Evolutionary conservation across 2,797 vertebrate species (phyloP), one percentile per base, ranked within the genome.

Genomic region (Rhincodon typus): DNA sequence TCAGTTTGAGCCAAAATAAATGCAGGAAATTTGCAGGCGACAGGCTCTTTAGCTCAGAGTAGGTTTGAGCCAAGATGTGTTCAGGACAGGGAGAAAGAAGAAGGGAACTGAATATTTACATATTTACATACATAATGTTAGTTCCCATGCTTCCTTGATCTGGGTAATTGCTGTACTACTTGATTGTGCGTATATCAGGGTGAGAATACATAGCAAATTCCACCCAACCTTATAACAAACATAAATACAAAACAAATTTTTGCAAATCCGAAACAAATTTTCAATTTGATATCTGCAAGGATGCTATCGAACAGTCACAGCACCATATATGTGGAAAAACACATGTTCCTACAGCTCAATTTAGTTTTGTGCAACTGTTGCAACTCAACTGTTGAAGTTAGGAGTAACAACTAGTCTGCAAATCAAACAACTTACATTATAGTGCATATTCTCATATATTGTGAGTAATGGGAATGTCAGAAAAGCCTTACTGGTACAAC

Each of bases 401-500:
- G 38, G 38, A 38, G 42, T 84, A 21, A 84, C 17, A 84, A 38
- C 77, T 38, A 84, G 82, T 84, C 42, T 46, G 38, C 19, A 46
- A 84, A 84, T 84, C 27, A 27, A 88, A 53, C 4, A 27, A 88
- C 86, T 88, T 50, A 23, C 25, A 87, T 53, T 27, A 87, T 87
- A 82, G 15, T 42, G 19, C 79, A 84, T 19, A 23, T 21, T 46
- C 42, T 27, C 25, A 30, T 30, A 74, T 12, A 74, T 74, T 74
- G 30, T 74, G 27, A 30, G 38, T 46, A 84, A 46, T 84, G 19
- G 82, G 21, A 93, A 25, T 38, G 4, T 93, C 34, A 93, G 66
- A 94, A 42, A 69, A 77, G 13, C 57, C 96, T 97, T 96, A 99
- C 99, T 97, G 99, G 97, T 98, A 99, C 96, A 99, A 97, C 96